Percentiles rank a stretch among this genome's conserved stretches.
These are phyloP conservation scores for Trachurus trachurus DNA, from an alignment of 2,797 vertebrate genomes.

Conservation along the genomic window DNA sequence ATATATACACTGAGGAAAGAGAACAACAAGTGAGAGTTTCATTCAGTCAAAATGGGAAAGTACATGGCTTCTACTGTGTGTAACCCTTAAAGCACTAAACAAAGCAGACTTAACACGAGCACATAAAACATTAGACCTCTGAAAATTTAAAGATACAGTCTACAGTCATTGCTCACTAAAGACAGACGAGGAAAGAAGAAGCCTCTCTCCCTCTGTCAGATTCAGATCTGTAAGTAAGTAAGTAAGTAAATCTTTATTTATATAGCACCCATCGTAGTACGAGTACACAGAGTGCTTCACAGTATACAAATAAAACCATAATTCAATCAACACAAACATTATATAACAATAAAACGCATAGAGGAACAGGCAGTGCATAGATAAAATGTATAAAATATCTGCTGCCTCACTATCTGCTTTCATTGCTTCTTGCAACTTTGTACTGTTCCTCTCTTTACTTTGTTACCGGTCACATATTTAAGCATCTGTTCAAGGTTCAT, in stretches of 20 bases:
- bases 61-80: accelerated
- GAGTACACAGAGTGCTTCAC: no score
- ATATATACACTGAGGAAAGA: not conserved
- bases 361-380: no score
- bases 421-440: constrained; percentile 2
- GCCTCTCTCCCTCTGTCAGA: not conserved
- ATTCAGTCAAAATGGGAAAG: not conserved
- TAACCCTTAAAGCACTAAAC: not conserved
- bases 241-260: no score
- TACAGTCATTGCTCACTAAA: not conserved
- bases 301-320: no score
- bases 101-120: not conserved
- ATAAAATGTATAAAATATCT: no score
- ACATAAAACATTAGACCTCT: constrained; percentile 10
- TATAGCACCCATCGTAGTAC: no score
- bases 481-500: constrained; percentile 29
- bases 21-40: not conserved
- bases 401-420: not conserved
- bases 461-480: constrained; percentile 27
- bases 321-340: no score
- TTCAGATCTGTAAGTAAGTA: not conserved
- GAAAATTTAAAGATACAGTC: not conserved
- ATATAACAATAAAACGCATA: no score
- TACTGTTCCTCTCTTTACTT: constrained; percentile 7
- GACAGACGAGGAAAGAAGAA: constrained; percentile 15